Conservation (phyloP, 2,113 vertebrate genomes). For the Bufo gargarizans region DNA sequence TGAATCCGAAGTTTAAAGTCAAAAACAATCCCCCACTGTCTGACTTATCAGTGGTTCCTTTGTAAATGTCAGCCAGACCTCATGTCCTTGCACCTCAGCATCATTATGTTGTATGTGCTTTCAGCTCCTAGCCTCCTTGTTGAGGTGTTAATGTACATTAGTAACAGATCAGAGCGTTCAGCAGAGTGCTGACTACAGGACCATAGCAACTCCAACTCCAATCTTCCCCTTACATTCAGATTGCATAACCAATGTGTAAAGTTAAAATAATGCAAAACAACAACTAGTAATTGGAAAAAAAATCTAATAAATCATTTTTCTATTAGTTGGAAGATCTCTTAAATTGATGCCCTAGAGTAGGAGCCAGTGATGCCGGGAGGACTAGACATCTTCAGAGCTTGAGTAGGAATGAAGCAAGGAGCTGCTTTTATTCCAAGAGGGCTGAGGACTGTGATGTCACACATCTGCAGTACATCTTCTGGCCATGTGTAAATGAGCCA, state of each 20-base stretch:
- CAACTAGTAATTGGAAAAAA: not conserved
- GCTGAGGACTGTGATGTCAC: conserved; percentile 40
- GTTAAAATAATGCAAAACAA: not conserved
- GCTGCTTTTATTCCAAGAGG: conserved; percentile 27
- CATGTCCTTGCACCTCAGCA: conserved; percentile 37
- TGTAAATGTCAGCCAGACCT: conserved; percentile 41
- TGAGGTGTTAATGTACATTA: conserved; percentile 46
- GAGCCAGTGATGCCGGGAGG: not conserved
- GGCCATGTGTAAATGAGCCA: conserved; percentile 35
- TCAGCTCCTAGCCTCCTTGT: conserved; percentile 18
- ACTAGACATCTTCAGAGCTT: conserved; percentile 7
- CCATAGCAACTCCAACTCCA: not conserved
- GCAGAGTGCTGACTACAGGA: not conserved
- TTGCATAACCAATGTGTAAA: not conserved
- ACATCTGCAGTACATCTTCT: conserved; percentile 41
- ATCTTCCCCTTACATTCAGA: not conserved
- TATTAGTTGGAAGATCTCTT: not conserved
- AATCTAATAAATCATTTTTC: not conserved
- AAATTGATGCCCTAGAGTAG: not conserved
- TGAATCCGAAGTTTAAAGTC: not conserved
- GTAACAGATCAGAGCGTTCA: conserved; percentile 14
- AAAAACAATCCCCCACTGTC: not conserved
- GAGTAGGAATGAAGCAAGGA: conserved; percentile 29
- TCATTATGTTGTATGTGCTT: conserved; percentile 20
- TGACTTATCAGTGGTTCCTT: conserved; percentile 6